Conservation (phyloP, 2,888 invertebrate genomes). For the Agriotes lineatus region DNA sequence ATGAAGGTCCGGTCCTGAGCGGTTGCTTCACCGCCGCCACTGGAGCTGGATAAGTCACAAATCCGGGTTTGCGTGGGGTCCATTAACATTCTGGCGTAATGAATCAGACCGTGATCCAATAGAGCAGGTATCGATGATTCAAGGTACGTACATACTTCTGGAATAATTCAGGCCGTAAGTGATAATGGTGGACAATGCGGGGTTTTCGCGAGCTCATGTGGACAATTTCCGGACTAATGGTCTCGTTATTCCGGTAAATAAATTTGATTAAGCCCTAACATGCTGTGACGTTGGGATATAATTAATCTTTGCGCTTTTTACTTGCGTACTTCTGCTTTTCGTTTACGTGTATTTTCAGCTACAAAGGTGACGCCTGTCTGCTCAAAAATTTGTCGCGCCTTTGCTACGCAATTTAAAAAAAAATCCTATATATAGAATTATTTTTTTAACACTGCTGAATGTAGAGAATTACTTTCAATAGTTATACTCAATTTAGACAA, state of each 20-base stretch:
- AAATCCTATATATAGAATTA: no score
- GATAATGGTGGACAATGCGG: not conserved
- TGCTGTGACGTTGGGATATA: not conserved
- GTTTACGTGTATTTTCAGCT: no score
- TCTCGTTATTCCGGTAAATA: conserved; percentile 5
- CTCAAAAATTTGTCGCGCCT: no score
- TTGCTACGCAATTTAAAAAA: no score
- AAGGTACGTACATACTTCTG: not conserved
- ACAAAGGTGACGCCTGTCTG: no score
- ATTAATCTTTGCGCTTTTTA: not conserved
- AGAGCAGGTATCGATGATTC: not conserved
- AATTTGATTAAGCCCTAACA: conserved; percentile 10
- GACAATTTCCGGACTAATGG: not conserved
- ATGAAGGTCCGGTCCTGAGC: no score
- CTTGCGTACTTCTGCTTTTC: not conserved
- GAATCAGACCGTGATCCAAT: not conserved
- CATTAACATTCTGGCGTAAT: not conserved
- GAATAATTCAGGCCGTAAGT: not conserved
- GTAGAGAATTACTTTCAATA: no score
- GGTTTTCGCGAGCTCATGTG: not conserved
- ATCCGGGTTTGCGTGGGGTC: not conserved
- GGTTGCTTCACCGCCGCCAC: no score
- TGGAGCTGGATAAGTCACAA: not conserved
- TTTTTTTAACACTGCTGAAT: no score
- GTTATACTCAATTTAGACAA: no score